Evolutionary conservation across 2,797 vertebrate species (phyloP), one percentile per base, ranked within the genome.

Genomic region (Malacoraja senta): DNA sequence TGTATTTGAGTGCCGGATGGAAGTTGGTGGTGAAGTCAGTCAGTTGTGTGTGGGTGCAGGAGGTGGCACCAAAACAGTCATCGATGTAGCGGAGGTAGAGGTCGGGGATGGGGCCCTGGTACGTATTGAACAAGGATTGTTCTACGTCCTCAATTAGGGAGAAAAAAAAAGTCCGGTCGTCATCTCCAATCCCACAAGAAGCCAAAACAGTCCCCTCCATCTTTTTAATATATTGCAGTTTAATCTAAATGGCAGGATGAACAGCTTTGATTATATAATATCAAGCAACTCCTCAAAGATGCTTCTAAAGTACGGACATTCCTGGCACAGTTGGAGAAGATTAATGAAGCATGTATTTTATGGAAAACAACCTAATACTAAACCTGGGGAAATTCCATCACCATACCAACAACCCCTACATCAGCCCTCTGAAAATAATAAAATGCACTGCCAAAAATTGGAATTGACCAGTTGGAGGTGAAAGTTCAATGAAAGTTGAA

Each of bases 261-360:
- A 38, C 74, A 53, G 1, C 21, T 12, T 12, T 91, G 13, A 74
- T 53, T 72, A 76, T 26, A 74, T 44, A 19, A 53, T 74, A 92
- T 26, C 71, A 92, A 76, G 53, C 24, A 74, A 68, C 32, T 35
- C 38, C 71, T 74, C 65, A 2, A 72, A 74, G 74, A 92, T 53
- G 38, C 90, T 92, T 76, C 76, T 76, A 92, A 92, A 71, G 26
- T 38, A 92, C 68, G 35, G 44, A 35, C 15, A 38, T 29, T 29
- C 24, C 38, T 74, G 68, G 53, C 90, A 53, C 90, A 92, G 71
- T 72, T 92, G 44, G 38, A 92, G 53, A 92, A 92, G 90, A 92
- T 92, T 92, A 58, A 92, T 17, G 71, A n/a, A 44, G 26, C 32
- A 53, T 24, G 6, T 68, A 44, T 79, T 38, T 17, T 35, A 68